Conservation (phyloP, 2,888 invertebrate genomes). For the Pristionchus mayeri region DNA sequence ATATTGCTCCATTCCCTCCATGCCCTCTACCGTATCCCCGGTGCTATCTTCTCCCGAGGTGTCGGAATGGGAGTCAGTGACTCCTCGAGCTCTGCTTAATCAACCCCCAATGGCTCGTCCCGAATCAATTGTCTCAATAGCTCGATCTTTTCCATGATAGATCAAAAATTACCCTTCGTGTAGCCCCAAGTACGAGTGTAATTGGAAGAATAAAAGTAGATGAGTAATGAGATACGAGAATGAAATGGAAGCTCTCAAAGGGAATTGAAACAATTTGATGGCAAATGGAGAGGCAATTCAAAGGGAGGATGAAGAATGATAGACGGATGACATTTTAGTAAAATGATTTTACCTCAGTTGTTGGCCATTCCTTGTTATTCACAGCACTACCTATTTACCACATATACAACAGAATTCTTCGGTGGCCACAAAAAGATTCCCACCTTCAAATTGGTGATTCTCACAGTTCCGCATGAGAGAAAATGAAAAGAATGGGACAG, state of each 20-base stretch:
- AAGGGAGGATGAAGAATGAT: too few species aligned
- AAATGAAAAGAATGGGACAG: neutral
- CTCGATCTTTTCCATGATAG: neutral
- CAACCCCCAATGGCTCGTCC: slow-evolving; percentile 2
- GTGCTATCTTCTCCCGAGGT: neutral
- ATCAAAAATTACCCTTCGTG: slow-evolving; percentile 18
- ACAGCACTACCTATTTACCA: neutral
- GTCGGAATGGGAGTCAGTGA: slow-evolving; percentile 34
- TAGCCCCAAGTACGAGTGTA: slow-evolving; percentile 26
- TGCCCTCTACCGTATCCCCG: neutral
- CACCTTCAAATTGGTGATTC: slow-evolving; percentile 25
- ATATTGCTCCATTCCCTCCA: neutral
- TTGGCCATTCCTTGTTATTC: too few species aligned
- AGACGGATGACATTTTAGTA: too few species aligned
- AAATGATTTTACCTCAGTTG: too few species aligned
- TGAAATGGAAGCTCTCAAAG: neutral
- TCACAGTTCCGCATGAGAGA: slow-evolving; percentile 17
- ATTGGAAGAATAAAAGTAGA: slow-evolving; percentile 18
- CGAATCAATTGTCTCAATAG: neutral
- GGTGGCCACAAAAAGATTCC: neutral
- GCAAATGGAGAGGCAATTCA: neutral
- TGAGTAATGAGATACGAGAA: neutral
- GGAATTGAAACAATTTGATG: slow-evolving; percentile 30
- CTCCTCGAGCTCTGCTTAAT: neutral
- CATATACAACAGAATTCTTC: neutral